A percentile compares a stretch with the other conserved stretches of the same genome.
phyloP scores from a whole-genome alignment of 2,113 vertebrate species.

The Tylochromis polylepis region DNA sequence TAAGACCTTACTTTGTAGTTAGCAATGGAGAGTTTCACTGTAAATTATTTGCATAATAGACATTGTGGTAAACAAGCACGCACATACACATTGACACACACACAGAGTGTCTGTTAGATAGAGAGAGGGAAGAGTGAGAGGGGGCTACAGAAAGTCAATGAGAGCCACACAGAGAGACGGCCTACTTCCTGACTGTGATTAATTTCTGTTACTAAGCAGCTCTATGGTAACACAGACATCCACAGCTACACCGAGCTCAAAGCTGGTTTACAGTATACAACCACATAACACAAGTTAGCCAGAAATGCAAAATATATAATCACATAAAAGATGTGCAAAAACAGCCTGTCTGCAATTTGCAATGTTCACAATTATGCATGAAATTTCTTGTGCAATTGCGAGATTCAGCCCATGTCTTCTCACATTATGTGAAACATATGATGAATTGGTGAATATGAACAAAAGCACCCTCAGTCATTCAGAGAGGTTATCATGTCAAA shows the following conservation, averaged over 20 bases:
- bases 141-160: slow-evolving; percentile 18
- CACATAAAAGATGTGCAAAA: background rate
- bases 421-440: background rate
- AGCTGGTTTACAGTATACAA: slow-evolving; percentile 4
- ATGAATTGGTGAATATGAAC: background rate
- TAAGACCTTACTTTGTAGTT: background rate
- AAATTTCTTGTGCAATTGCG: background rate
- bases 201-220: slow-evolving; percentile 43
- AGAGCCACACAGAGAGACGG: slow-evolving; percentile 12
- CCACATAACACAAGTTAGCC: background rate
- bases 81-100: background rate
- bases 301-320: background rate
- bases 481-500: background rate
- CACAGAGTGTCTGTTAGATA: background rate
- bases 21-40: background rate
- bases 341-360: background rate
- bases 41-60: slow-evolving; percentile 14
- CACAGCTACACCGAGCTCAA: background rate
- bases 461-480: background rate
- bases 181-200: slow-evolving; percentile 52
- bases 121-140: background rate
- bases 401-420: background rate
- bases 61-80: background rate
- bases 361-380: background rate
- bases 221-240: slow-evolving; percentile 26